Conservation (phyloP, 2,888 invertebrate genomes). For the Liopterus haemorrhoidalis region DNA sequence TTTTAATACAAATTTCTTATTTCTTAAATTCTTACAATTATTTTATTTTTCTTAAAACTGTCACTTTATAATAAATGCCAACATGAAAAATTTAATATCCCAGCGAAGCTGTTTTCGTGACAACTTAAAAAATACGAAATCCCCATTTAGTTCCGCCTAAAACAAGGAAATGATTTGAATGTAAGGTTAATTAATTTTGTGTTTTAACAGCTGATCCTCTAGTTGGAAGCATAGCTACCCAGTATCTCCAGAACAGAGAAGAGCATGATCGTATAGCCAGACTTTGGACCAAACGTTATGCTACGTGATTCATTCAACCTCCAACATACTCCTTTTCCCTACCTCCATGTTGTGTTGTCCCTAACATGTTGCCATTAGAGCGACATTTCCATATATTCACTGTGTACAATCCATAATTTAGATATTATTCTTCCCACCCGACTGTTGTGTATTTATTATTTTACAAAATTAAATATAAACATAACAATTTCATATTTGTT, state of each 20-base stretch:
- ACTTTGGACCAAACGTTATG: constrained; percentile 97
- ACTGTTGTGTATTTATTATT: too few species aligned
- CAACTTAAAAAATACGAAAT: too few species aligned
- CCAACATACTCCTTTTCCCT: constrained; percentile 37
- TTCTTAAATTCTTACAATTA: too few species aligned
- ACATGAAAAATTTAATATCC: too few species aligned
- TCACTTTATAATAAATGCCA: too few species aligned
- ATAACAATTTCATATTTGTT: too few species aligned
- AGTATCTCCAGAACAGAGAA: constrained; percentile 94
- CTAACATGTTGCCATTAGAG: constrained; percentile 43
- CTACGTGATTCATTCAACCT: constrained; percentile 69
- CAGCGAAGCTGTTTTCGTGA: too few species aligned
- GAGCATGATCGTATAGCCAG: constrained; percentile 98
- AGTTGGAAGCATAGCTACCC: constrained; percentile 96
- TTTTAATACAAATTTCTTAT: too few species aligned
- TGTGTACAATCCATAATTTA: constrained; percentile 24
- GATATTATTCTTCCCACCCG: constrained; percentile 21
- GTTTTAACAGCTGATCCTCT: constrained; percentile 80
- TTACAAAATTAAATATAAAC: too few species aligned
- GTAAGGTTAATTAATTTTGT: constrained; percentile 7
- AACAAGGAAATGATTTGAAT: too few species aligned
- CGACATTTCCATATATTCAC: constrained; percentile 35
- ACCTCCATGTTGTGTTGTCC: constrained; percentile 39
- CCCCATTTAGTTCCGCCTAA: too few species aligned
- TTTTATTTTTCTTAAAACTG: too few species aligned